Evolutionary conservation across 2,797 vertebrate species (phyloP), one percentile per base, ranked within the genome.

Genomic region (Echiichthys vipera): DNA sequence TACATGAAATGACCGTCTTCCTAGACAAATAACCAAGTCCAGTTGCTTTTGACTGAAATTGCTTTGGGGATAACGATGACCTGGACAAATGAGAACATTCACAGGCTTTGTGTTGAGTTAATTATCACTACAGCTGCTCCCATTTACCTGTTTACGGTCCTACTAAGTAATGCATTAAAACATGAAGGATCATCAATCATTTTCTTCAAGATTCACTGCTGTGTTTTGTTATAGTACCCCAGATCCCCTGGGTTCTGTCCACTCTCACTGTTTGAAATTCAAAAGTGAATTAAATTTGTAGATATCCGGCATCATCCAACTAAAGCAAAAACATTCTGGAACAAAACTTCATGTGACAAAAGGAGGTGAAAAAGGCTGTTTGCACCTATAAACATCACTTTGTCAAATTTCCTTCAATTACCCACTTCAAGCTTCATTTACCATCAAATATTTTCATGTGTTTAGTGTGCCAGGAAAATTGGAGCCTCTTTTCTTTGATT

Each of bases 391-490:
- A n/a, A n/a, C n/a, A n/a, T n/a, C n/a, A n/a, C n/a, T 37, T 65
- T 24, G 17, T 62, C 10, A 7, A 32, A 45, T 53, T 11, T 40
- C 9, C 29, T 37, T 32, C 8, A 14, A 53, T 71, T 37, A 34
- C 24, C 34, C 37, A 20, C 50, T 32, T 20, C 1, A 56, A 54
- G 61, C 66, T 39, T 62, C 10, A 64, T 64, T 67, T 61, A 25
- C 17, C 22, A 57, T 70, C 6, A 57, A 11, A 53, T 56, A 8
- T 22, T 8, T 20, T 42, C 8, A 7, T 56, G 27, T 22, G 9
- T 36, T 43, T 13, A 29, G 3, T 27, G 14, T 63, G 24, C 13
- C 42, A 62, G 65, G 10, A 63, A 55, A 55, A 56, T n/a, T 9
- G 22, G 5, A 18, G 29, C 17, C 39, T 36, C 25, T 24, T 49